Base-by-base conservation (phyloP, 2,113 vertebrate species). In the Ptychochromis oligacanthus region DNA sequence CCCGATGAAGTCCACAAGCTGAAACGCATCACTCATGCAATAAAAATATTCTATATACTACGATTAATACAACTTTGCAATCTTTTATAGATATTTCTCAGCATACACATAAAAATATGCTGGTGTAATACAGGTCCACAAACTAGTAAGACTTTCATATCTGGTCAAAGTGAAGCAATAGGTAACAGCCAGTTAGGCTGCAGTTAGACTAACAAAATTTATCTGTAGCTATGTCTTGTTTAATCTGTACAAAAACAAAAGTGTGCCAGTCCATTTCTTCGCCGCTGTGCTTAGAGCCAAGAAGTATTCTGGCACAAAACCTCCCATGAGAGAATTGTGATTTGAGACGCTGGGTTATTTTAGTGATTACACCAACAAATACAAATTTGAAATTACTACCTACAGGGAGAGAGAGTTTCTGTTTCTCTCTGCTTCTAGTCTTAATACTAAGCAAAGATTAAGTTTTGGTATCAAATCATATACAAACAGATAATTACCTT, bases 401-500 rank as follows among this genome's bases (percentile, higher is more conserved):
- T 54, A 46, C 46, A n/a, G 46, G 49, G 18, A 56, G 28, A 31
- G 26, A 54, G 67, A 31, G 11, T 54, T 54, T 6, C 11, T 10
- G 40, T 26, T 67, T 67, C 40, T 72, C 18, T 72, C 11, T 72
- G 26, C 46, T 72, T 72, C 26, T 54, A 31, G 0, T 4, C 46
- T 54, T n/a, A 52, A n/a, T 0, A 52, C 2, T 1, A 54, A 31
- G 26, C 10, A n/a, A 72, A 52, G 26, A 34, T 54, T 52, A 72
- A 7, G n/a, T 31, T 31, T 13, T 72, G 46, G 67, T 31, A 13
- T 52, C 24, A 52, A 43, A 72, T 72, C 43, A 17, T 0, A 75
- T 20, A 36, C 11, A 58, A 61, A 61, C 0, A 24, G 13, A 4
- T 14, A 89, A 94, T 96, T 93, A 98, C 98, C 95, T 97, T 96